A percentile compares a stretch with the other conserved stretches of the same genome.
Evolutionary conservation across 2,113 vertebrate species (phyloP).

Genomic region (Protobothrops flavoviridis): DNA sequence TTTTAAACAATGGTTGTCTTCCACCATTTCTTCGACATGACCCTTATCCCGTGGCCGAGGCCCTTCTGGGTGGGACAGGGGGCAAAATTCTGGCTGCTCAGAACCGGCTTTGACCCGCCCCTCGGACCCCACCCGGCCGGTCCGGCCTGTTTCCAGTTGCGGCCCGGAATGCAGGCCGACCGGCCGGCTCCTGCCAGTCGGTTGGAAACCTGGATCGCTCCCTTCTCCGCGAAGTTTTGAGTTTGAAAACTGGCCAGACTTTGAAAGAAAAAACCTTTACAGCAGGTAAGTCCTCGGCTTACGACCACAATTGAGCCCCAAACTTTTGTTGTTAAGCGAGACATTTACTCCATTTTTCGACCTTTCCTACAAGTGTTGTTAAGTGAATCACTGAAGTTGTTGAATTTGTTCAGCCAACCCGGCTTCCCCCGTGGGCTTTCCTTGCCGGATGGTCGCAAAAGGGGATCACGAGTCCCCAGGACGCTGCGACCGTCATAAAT

Average conservation of each 20-base stretch:
- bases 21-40: no score
- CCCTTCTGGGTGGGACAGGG: no score
- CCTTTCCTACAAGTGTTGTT: neutral
- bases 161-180: neutral
- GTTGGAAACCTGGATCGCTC: neutral
- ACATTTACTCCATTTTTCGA: neutral
- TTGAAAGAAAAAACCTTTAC: neutral
- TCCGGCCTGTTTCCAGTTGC: neutral
- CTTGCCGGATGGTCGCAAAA: no score
- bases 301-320: no score
- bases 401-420: no score
- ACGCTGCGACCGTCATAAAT: no score
- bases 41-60: no score
- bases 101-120: neutral
- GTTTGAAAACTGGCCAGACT: neutral
- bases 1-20: no score
- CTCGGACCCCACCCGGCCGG: neutral
- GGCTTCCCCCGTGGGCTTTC: accelerated
- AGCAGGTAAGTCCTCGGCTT: neutral
- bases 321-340: neutral
- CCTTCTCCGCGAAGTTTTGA: neutral
- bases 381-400: neutral
- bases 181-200: accelerated
- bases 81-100: neutral
- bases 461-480: no score